These are phyloP conservation scores for Camelus bactrianus DNA, from an alignment of 2,113 vertebrate genomes.

Conservation along the genomic window DNA sequence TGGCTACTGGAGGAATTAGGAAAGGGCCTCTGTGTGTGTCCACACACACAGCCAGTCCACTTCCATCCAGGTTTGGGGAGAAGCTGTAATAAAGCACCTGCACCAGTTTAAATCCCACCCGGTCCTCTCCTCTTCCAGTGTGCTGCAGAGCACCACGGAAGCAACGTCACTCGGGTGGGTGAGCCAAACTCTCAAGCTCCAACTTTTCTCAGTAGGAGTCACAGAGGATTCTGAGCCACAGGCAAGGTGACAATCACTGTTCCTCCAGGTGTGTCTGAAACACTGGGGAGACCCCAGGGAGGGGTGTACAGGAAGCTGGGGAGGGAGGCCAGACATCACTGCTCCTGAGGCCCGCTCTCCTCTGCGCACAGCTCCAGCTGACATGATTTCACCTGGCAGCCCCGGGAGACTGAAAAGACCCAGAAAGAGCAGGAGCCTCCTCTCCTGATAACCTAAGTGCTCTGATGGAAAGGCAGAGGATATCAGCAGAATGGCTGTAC, in stretches of 20 bases:
- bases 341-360: conserved; percentile 46
- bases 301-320: background rate
- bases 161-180: conserved; percentile 79
- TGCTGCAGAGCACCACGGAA: conserved; percentile 77
- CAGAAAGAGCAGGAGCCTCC: conserved; percentile 80
- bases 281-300: background rate
- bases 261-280: conserved; percentile 68
- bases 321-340: conserved; percentile 15
- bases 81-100: conserved; percentile 80
- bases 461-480: conserved; percentile 83
- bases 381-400: conserved; percentile 55
- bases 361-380: background rate
- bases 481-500: conserved; percentile 84
- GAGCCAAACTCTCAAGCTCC: conserved; percentile 80
- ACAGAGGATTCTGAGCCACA: conserved; percentile 77
- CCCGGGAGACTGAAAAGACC: conserved; percentile 73
- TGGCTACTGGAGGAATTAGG: conserved; percentile 47
- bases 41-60: conserved; percentile 69
- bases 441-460: conserved; percentile 80
- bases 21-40: conserved; percentile 15
- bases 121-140: conserved; percentile 74
- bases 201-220: conserved; percentile 77
- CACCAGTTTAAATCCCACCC: conserved; percentile 80
- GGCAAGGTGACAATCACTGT: conserved; percentile 70
- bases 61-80: conserved; percentile 80